phyloP scores from a whole-genome alignment of 2,888 invertebrate species.

The Leptopilina myrica region DNA sequence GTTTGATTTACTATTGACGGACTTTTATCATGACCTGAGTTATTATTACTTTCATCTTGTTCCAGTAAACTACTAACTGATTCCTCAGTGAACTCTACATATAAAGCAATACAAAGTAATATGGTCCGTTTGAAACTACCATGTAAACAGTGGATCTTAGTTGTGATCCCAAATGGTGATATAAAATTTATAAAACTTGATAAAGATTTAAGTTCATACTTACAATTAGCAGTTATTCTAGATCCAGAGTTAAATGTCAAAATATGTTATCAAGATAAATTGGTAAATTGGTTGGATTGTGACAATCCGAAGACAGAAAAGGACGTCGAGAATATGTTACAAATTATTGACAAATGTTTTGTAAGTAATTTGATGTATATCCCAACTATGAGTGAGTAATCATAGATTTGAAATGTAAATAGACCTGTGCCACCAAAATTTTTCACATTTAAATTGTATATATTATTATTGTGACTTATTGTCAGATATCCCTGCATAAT shows the following conservation, averaged over 20 bases:
- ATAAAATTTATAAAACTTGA: background rate
- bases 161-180: background rate
- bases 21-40: too few relatives aligned
- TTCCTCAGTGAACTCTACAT: too few relatives aligned
- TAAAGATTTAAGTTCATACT: background rate
- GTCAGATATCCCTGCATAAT: too few relatives aligned
- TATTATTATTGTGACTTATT: background rate
- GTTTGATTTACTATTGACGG: too few relatives aligned
- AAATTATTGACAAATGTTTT: slow-evolving; percentile 42
- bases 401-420: too few relatives aligned
- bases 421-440: too few relatives aligned
- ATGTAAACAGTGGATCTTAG: background rate
- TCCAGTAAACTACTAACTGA: too few relatives aligned
- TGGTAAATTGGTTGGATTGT: background rate
- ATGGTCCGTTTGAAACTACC: background rate
- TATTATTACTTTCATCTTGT: too few relatives aligned
- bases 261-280: background rate
- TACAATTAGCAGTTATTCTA: background rate
- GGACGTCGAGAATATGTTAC: background rate
- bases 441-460: too few relatives aligned
- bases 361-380: slow-evolving; percentile 24
- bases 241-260: slow-evolving; percentile 2
- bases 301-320: background rate
- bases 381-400: background rate
- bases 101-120: background rate